A percentile compares a stretch with the other conserved stretches of the same genome.
Evolutionary conservation across 2,113 vertebrate species (phyloP).

Genomic region (Empidonax alnorum): DNA sequence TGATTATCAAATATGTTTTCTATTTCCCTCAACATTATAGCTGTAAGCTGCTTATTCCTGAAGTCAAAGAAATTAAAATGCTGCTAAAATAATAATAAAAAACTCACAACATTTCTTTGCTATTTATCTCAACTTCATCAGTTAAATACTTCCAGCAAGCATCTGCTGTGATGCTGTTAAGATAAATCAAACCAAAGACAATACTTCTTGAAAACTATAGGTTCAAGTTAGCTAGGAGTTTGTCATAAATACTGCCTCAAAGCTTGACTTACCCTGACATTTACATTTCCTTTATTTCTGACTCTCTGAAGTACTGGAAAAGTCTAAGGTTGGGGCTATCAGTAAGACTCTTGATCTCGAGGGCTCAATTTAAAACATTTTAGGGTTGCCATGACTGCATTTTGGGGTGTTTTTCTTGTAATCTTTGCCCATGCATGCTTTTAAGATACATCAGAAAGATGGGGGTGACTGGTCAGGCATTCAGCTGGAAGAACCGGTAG

Average conservation of each 20-base stretch:
- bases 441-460: background rate
- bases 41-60: background rate
- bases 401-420: background rate
- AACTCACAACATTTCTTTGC: background rate
- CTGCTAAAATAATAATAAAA: background rate
- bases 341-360: background rate
- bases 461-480: background rate
- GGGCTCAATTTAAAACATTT: background rate
- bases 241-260: background rate
- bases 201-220: background rate
- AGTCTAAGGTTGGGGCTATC: background rate
- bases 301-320: background rate
- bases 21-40: background rate
- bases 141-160: background rate
- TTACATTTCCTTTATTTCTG: conserved; percentile 4
- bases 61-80: background rate
- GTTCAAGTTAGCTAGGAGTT: background rate
- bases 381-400: background rate
- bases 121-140: background rate
- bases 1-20: background rate
- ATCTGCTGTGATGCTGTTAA: background rate
- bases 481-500: background rate
- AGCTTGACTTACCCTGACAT: conserved; percentile 2
- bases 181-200: background rate
- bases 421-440: background rate